These are phyloP conservation scores for Drosophila varians DNA, from an alignment of 1,140 invertebrate genomes.

Conservation along the genomic window DNA sequence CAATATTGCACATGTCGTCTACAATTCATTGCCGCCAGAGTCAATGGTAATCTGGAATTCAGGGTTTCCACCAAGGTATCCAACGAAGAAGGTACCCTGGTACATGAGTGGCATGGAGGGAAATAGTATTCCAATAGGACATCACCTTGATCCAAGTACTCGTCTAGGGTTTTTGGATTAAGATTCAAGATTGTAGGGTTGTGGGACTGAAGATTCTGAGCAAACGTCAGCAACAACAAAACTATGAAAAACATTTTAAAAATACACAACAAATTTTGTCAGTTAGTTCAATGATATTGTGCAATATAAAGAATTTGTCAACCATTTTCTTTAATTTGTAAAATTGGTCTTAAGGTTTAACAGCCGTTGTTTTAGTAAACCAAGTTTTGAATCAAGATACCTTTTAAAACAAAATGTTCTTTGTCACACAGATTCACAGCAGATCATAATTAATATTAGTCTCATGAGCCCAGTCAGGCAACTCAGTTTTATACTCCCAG, in stretches of 20 bases:
- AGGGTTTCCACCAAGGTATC: not conserved
- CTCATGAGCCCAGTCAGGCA: conserved; percentile 91
- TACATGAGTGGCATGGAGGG: not conserved
- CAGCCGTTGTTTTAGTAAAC: not conserved
- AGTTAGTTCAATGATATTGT: conserved; percentile 9
- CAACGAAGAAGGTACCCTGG: not conserved
- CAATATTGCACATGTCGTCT: not conserved
- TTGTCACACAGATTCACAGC: no score
- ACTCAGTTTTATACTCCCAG: conserved; percentile 94
- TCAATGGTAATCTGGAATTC: not conserved
- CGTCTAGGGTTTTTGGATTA: not conserved
- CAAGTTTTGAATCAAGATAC: not conserved
- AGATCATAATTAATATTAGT: conserved; percentile 20
- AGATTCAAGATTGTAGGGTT: not conserved
- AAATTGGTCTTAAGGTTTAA: no score
- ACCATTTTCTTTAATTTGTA: no score
- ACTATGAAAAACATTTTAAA: not conserved
- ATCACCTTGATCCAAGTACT: not conserved
- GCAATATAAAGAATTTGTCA: no score
- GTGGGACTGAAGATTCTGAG: not conserved
- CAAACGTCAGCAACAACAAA: not conserved
- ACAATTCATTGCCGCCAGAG: conserved; percentile 4
- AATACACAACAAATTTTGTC: not conserved
- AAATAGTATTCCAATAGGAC: conserved; percentile 1
- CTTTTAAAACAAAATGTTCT: not conserved